Percentiles rank a stretch among this genome's conserved stretches.
These are phyloP conservation scores for Monomorium pharaonis DNA, from an alignment of 1,140 invertebrate genomes.

Conservation along the genomic window DNA sequence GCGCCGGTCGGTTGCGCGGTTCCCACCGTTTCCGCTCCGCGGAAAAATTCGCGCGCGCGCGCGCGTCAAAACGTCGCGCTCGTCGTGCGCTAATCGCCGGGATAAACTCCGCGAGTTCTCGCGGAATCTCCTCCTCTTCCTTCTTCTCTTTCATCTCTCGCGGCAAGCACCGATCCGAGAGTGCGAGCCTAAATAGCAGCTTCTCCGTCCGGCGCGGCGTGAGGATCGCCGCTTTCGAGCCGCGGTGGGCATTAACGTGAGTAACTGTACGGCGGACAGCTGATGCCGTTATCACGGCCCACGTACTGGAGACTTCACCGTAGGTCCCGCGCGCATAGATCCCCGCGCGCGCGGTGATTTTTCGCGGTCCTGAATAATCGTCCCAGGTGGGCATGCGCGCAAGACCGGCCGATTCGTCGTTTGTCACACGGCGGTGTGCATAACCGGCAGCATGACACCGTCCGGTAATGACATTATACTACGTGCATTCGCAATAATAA, in stretches of 20 bases:
- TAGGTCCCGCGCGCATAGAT: slow-evolving; percentile 10
- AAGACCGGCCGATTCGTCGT: slow-evolving; percentile 58
- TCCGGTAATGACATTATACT: slow-evolving; percentile 74
- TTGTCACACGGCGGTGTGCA: slow-evolving; percentile 69
- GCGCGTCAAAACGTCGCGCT: slow-evolving; percentile 56
- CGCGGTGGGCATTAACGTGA: slow-evolving; percentile 59
- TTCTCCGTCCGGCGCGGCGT: slow-evolving; percentile 29
- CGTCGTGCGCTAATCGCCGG: slow-evolving; percentile 48
- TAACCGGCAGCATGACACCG: slow-evolving; percentile 56
- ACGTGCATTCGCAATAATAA: slow-evolving; percentile 69
- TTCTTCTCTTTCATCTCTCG: not conserved
- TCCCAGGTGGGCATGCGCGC: slow-evolving; percentile 54
- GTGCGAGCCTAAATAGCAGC: slow-evolving; percentile 54
- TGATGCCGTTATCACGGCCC: slow-evolving; percentile 65
- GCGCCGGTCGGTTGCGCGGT: not conserved
- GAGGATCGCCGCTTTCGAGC: slow-evolving; percentile 53
- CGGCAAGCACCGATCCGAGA: not conserved
- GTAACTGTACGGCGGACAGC: slow-evolving; percentile 62
- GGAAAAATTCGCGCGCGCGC: slow-evolving; percentile 30
- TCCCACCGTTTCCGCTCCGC: slow-evolving; percentile 27
- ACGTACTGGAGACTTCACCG: slow-evolving; percentile 37
- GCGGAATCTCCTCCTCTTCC: slow-evolving; percentile 2
- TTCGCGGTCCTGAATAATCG: slow-evolving; percentile 57
- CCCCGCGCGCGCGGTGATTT: slow-evolving; percentile 20
- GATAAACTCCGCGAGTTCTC: slow-evolving; percentile 43